Evolutionary conservation across 2,113 vertebrate genomes (phyloP).

Genomic region (Barnardius zonarius): DNA sequence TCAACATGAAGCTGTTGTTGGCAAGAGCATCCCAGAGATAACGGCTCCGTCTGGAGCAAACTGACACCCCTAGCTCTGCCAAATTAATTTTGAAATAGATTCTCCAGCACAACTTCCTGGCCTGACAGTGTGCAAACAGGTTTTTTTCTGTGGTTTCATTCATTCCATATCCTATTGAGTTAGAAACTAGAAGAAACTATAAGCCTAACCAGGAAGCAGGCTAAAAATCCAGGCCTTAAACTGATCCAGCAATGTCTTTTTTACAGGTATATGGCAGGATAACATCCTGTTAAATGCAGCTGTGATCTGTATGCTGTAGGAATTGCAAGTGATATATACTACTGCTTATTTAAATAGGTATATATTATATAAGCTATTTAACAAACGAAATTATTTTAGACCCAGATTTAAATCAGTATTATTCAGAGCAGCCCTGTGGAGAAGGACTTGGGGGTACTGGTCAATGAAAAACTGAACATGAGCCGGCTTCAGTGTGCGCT

Average conservation of each 20-base stretch:
- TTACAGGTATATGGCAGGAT: background rate
- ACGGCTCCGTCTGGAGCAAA: background rate
- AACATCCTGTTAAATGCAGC: background rate
- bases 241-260: background rate
- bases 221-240: background rate
- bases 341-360: background rate
- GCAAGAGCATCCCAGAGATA: background rate
- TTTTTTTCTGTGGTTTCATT: background rate
- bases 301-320: background rate
- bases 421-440: background rate
- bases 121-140: background rate
- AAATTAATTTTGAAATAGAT: background rate
- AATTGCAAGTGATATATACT: background rate
- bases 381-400: background rate
- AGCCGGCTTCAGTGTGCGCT: background rate
- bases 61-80: background rate
- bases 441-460: background rate
- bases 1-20: background rate
- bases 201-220: background rate
- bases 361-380: background rate
- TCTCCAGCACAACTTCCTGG: background rate
- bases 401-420: background rate
- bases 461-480: background rate
- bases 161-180: background rate
- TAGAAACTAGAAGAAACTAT: background rate